phyloP scores from a whole-genome alignment of 2,888 invertebrate genomes.

The Quadriops clusia region DNA sequence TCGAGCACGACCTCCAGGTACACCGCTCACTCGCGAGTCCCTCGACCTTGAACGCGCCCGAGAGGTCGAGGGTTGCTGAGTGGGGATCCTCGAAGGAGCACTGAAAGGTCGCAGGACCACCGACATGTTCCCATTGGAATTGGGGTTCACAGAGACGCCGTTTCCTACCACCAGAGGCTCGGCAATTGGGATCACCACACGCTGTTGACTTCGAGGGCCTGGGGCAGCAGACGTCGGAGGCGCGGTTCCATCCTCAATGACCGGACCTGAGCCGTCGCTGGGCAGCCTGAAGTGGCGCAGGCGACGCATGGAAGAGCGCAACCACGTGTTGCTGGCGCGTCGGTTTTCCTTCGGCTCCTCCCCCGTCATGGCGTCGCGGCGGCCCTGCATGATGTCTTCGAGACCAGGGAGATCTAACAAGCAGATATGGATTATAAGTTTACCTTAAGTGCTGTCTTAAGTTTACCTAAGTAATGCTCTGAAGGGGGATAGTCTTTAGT shows the following conservation, averaged over 20 bases:
- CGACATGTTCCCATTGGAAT: constrained; percentile 8
- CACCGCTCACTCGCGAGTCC: constrained; percentile 20
- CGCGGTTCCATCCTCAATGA: constrained; percentile 2
- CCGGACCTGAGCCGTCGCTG: constrained; percentile 20
- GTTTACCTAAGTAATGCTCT: too few species aligned
- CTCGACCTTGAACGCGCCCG: constrained; percentile 24
- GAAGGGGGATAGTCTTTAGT: too few species aligned
- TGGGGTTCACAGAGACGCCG: constrained; percentile 5
- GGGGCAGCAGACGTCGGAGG: constrained; percentile 3
- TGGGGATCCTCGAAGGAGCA: constrained; percentile 28
- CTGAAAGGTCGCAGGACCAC: constrained; percentile 28
- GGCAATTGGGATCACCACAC: not conserved
- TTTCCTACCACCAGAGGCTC: constrained; percentile 4
- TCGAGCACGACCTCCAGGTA: constrained; percentile 25
- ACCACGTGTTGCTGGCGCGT: constrained; percentile 37
- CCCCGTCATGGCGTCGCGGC: constrained; percentile 10
- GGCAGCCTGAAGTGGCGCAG: constrained; percentile 41
- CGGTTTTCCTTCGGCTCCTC: constrained; percentile 15
- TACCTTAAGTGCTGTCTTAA: too few species aligned
- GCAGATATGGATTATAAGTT: too few species aligned
- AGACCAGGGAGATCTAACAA: too few species aligned
- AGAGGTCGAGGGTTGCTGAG: constrained; percentile 13
- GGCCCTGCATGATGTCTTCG: constrained; percentile 9
- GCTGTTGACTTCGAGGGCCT: constrained; percentile 2
- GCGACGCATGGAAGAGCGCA: constrained; percentile 45